A percentile compares a stretch with the other conserved stretches of the same genome.
Conservation (phyloP, 2,113 vertebrate species). For the Brachypodius melanocephalos region DNA sequence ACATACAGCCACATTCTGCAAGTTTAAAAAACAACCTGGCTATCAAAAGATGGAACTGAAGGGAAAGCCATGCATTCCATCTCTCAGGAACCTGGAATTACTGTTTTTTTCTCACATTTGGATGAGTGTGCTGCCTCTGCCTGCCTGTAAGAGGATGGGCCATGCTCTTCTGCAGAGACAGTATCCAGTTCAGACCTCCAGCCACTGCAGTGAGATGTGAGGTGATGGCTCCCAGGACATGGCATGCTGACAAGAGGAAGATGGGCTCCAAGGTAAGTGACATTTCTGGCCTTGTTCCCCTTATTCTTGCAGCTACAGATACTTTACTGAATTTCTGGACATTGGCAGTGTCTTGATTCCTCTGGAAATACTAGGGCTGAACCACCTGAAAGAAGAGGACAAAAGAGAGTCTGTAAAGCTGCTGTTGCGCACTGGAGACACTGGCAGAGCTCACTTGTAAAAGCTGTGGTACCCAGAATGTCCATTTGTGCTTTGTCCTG, state of each 20-base stretch:
- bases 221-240: neutral
- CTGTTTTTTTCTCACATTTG: neutral
- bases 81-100: neutral
- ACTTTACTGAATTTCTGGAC: constrained; percentile 84
- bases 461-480: constrained; percentile 69
- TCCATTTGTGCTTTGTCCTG: neutral
- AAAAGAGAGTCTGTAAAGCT: constrained; percentile 78
- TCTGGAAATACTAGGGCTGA: constrained; percentile 80
- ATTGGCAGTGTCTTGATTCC: constrained; percentile 79
- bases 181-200: neutral
- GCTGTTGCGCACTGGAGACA: constrained; percentile 73
- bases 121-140: neutral
- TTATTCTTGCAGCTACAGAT: constrained; percentile 72
- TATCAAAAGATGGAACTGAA: neutral
- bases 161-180: neutral
- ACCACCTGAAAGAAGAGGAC: constrained; percentile 73
- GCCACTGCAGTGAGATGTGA: neutral
- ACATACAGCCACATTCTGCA: neutral
- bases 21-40: neutral
- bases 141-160: neutral
- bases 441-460: constrained; percentile 85
- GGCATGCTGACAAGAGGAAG: neutral
- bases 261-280: neutral
- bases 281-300: neutral
- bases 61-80: neutral